Percentiles rank a stretch among this genome's conserved stretches.
These are phyloP conservation scores for Epinephelus moara DNA, from an alignment of 2,113 vertebrate species.

Conservation along the genomic window DNA sequence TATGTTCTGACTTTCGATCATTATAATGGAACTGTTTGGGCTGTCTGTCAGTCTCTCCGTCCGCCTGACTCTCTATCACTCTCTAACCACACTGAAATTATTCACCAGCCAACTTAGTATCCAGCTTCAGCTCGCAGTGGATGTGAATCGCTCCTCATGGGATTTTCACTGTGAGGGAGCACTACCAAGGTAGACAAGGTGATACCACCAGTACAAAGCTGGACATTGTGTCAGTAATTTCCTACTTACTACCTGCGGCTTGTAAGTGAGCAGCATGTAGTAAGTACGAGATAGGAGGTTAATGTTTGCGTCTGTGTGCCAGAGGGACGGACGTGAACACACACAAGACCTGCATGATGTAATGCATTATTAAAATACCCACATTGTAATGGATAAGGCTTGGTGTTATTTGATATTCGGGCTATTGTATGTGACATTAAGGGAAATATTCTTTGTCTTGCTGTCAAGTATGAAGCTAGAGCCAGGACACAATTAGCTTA, in stretches of 20 bases:
- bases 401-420: background rate
- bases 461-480: no score
- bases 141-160: background rate
- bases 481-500: no score
- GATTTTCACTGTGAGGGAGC: background rate
- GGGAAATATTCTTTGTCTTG: no score
- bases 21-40: background rate
- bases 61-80: background rate
- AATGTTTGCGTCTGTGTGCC: background rate
- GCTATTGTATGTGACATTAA: background rate
- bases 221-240: conserved; percentile 39
- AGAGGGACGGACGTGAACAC: background rate
- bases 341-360: background rate
- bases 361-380: background rate
- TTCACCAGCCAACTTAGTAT: background rate
- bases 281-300: conserved; percentile 35
- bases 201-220: conserved; percentile 21
- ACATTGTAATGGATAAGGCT: background rate
- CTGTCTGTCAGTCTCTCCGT: background rate
- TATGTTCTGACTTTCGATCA: background rate
- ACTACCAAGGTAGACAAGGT: background rate
- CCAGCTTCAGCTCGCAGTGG: background rate
- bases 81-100: background rate
- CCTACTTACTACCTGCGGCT: conserved; percentile 56
- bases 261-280: conserved; percentile 44